Evolutionary conservation across 2,888 invertebrate genomes (phyloP), one percentile per base, ranked within the genome.

Genomic region (Anthophora plumipes): DNA sequence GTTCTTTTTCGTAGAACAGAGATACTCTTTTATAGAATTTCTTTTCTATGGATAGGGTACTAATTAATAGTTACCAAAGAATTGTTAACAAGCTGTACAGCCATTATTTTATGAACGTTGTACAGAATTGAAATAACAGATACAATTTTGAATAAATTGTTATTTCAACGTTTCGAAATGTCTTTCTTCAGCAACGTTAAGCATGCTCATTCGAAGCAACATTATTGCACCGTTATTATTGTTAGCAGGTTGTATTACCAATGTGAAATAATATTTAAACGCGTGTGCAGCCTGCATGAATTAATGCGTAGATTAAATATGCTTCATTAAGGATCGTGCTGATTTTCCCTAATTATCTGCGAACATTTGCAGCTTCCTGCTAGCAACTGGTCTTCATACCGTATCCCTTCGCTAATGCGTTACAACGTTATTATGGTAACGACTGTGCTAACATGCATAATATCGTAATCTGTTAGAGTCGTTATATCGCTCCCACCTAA

Each of bases 301-400:
- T 76, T 76, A 50, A 63, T 46, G 17, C 46, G 48, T 31, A 66
- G 46, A 76, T 76, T 76, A 69, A 73, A 77, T 69, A 64, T 54
- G 72, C 55, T 59, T 60, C 72, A 66, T 78, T 78, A 48, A 67
- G 63, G 57, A 73, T 67, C 41, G 41, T 50, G 64, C 43, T 73
- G 68, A 80, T 70, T 74, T 70, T 31, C 25, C 50, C 69, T 67
- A 70, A 79, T 81, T 79, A 67, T 48, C 57, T n/a, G 63, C 39
- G 66, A 70, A 67, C 74, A 67, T 79, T 67, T 54, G 55, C 25
- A 68, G 68, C 43, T 55, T 57, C 59, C 71, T 25, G 61, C 31
- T 37, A 60, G 39, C 64, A 43, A 71, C 71, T 37, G 67, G 67
- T 75, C 79, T 69, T 50, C 59, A 48, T 64, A 69, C 41, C 43